Conservation (phyloP, 2,888 invertebrate genomes). For the Aphodius granarius region DNA sequence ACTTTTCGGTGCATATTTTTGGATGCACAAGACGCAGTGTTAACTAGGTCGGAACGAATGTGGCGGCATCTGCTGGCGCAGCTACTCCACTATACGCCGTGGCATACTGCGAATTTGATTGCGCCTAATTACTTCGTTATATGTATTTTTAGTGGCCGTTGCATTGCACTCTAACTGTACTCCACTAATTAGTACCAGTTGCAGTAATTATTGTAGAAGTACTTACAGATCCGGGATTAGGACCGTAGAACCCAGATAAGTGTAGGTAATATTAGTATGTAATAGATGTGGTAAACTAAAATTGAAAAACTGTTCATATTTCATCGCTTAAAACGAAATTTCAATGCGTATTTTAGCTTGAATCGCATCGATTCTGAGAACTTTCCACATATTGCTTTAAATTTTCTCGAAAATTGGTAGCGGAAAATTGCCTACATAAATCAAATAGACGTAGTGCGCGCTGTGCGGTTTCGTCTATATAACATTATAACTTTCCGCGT, state of each 20-base stretch:
- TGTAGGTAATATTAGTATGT: neutral
- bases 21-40: neutral
- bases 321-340: too few relatives aligned
- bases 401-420: neutral
- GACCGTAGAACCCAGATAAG: neutral
- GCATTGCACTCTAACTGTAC: neutral
- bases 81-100: neutral
- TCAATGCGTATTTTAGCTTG: too few relatives aligned
- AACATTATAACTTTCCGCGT: neutral
- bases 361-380: too few relatives aligned
- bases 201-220: neutral
- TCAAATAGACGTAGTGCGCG: neutral
- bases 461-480: neutral
- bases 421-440: neutral
- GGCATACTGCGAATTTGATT: neutral
- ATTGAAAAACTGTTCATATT: too few relatives aligned
- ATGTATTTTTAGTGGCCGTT: neutral
- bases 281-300: neutral
- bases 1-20: neutral
- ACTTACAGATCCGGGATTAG: neutral
- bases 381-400: neutral
- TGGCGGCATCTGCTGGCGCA: neutral
- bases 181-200: neutral
- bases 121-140: neutral
- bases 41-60: neutral